Evolutionary conservation across 2,888 invertebrate species (phyloP), one percentile per base, ranked within the genome.

Genomic region (Agonopterix alstromeriana): DNA sequence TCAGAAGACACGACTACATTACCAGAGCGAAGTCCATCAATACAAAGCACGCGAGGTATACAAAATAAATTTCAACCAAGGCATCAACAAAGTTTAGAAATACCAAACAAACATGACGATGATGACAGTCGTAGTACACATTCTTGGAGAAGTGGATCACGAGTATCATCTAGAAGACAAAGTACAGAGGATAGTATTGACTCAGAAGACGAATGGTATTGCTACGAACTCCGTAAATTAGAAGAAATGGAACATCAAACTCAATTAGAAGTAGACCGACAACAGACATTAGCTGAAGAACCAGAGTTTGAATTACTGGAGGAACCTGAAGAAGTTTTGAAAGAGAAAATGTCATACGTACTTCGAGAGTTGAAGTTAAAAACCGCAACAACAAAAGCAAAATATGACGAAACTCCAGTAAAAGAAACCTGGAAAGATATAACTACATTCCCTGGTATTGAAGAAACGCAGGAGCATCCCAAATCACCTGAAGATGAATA

Each of bases 181-280:
- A 96, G 96, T 67, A 97, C 97, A 0, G 97, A 97, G 82, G 97
- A 97, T 63, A 96, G 96, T 64, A 97, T 97, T 50, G 97, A 97
- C 73, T 96, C 95, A 27, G 97, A 97, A 80, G 97, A 97, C 69
- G 97, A 97, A 74, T 97, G 97, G 94, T 97, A 96, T 66, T 95
- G 95, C 63, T 96, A 97, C 72, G 97, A 97, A 71, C 77, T 97
- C 50, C 89, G 95, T 48, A 96, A 97, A 77, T 79, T 97, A 36
- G 96, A 97, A 78, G 95, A 96, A 78, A 90, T 97, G 79, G 97
- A 97, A 75, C 90, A 94, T 54, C 94, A 93, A 56, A 92, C 93
- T 2, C 92, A 92, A 59, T 61, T 93, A 49, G 94, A 94, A 61
- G 72, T 86, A 41, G 92, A 92, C 56, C 90, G 93, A 74, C 92